Evolutionary conservation across 1,140 invertebrate genomes (phyloP).

Genomic region (Lethrus apterus): DNA sequence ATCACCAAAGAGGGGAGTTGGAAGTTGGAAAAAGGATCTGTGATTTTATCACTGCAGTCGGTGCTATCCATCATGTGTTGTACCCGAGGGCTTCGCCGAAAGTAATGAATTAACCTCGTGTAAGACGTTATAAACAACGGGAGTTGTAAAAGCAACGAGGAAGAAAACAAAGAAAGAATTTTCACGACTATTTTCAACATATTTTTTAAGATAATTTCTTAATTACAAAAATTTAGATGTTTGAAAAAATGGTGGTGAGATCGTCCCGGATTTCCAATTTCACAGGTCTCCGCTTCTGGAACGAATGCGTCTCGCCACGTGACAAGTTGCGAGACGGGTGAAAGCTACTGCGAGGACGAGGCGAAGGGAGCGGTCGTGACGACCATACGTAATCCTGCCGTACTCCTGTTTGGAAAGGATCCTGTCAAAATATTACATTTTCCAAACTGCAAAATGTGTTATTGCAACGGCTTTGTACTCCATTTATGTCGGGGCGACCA

Average conservation of each 20-base stretch:
- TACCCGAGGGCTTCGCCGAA: slow-evolving; percentile 9
- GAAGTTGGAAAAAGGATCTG: slow-evolving; percentile 6
- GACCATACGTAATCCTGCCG: slow-evolving; percentile 24
- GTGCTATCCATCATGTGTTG: slow-evolving; percentile 17
- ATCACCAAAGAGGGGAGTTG: slow-evolving; percentile 4
- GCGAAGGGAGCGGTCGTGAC: slow-evolving; percentile 18
- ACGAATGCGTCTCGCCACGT: slow-evolving; percentile 24
- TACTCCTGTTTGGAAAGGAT: slow-evolving; percentile 24
- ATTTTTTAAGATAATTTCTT: too few species aligned
- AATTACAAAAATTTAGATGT: slow-evolving; percentile 1
- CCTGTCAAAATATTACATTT: slow-evolving; percentile 27
- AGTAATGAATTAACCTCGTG: slow-evolving; percentile 12
- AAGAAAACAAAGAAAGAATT: too few species aligned
- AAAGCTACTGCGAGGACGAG: slow-evolving; percentile 1
- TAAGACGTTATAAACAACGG: too few species aligned
- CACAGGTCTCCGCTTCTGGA: slow-evolving; percentile 29
- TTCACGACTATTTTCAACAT: too few species aligned
- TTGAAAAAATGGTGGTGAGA: slow-evolving; percentile 9
- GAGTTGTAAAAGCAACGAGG: too few species aligned
- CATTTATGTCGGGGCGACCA: too few species aligned
- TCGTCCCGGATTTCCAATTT: slow-evolving; percentile 32
- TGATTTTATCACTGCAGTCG: slow-evolving; percentile 16
- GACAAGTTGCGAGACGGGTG: slow-evolving; percentile 22
- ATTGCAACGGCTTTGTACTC: slow-evolving; percentile 15
- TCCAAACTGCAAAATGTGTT: slow-evolving; percentile 17